These are phyloP conservation scores for Thermophis baileyi DNA, from an alignment of 2,113 vertebrate genomes.

Conservation along the genomic window DNA sequence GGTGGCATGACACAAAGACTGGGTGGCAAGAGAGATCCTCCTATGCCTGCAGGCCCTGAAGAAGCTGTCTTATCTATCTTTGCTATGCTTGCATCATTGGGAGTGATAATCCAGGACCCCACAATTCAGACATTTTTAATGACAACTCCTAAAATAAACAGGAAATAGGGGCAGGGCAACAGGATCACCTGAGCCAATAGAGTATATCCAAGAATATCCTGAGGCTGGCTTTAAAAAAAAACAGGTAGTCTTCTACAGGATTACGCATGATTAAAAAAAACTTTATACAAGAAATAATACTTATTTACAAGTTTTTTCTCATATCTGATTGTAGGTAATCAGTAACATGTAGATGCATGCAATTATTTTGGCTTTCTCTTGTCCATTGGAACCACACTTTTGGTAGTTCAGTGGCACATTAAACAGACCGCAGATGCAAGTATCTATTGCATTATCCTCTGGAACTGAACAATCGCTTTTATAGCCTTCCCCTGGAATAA, in stretches of 20 bases:
- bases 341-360: neutral
- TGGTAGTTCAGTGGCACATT: neutral
- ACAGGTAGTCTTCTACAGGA: neutral
- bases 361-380: neutral
- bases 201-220: neutral
- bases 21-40: too few species aligned
- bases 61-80: neutral
- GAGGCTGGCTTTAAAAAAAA: neutral
- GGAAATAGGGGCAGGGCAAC: neutral
- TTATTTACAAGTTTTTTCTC: neutral
- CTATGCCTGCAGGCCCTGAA: neutral
- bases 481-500: too few species aligned
- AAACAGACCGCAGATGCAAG: neutral
- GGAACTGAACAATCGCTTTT: too few species aligned
- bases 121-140: neutral
- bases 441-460: neutral
- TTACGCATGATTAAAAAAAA: neutral
- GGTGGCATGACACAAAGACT: neutral
- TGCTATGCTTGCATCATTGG: neutral
- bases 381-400: neutral
- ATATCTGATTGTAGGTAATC: neutral
- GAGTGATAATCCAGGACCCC: neutral
- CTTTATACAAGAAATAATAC: neutral
- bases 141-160: neutral
- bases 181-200: neutral